Base-by-base conservation (phyloP, 2,113 vertebrate genomes). In the Podocnemis expansa region DNA sequence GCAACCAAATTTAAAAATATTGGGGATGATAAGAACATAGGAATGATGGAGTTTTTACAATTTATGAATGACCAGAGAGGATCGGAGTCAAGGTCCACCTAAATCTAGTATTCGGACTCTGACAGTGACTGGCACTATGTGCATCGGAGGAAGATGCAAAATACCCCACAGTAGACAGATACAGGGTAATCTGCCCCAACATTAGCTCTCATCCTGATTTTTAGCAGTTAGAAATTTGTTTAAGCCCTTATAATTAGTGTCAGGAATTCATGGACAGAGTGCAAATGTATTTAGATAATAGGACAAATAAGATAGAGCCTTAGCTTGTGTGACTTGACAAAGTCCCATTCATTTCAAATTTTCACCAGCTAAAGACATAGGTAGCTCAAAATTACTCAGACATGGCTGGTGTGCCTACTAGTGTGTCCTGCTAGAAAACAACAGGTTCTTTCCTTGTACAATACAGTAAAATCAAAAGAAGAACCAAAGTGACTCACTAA, bases 41-140 rank as follows among this genome's bases (percentile, higher is more conserved):
- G 82, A 75, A 94, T 94, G 95, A 93, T 93, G 82, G 63, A 88
- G 94, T 82, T 56, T 87, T 89, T 94, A 73, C 96, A 95, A 89
- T 6, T 8, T 43, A 12, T 13, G 21, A 75, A 43, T 43, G 25
- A 38, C 22, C 41, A 43, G 38, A 43, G 38, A 25, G 93, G 88
- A 91, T 92, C 84, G 93, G 88, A 87, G 22, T 11, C 70, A 75
- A 75, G 41, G 12, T 45, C 24, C 41, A 45, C 24, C 22, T 45
- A 43, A 27, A 3, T 45, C 12, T 45, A 45, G 22, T 43, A 25
- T 45, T 41, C 38, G 45, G 19, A 70, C 63, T 70, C 63, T 38
- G 63, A 38, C n/a, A 38, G 19, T 38, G 63, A 8, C 8, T 17
- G 25, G 10, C 63, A 47, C 54, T 41, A 55, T 58, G 51, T 80